A percentile compares a stretch with the other conserved stretches of the same genome.
phyloP scores from a whole-genome alignment of 2,888 invertebrate genomes.

The Harpagoxenus sublaevis region DNA sequence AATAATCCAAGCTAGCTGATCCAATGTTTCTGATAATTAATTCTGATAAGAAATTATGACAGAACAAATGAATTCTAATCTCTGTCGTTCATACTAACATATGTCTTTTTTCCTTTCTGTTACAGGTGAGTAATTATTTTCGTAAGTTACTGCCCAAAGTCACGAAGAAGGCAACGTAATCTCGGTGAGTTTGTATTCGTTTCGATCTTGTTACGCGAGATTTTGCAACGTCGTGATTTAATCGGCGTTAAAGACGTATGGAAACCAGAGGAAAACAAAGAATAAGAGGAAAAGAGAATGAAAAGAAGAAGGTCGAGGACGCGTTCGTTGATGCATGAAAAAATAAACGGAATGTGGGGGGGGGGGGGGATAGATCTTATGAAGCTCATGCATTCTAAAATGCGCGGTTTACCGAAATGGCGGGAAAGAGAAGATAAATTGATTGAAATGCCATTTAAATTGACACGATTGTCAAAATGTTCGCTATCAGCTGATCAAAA shows the following conservation, averaged over 20 bases:
- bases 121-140: conserved; percentile 74
- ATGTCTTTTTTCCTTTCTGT: conserved; percentile 68
- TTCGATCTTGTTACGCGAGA: conserved; percentile 35
- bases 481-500: conserved; percentile 71
- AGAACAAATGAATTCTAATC: neutral
- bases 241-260: neutral
- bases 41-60: neutral
- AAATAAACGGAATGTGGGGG: conserved; percentile 6
- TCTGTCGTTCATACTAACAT: neutral
- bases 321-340: neutral
- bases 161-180: conserved; percentile 5
- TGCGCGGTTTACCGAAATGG: conserved; percentile 42
- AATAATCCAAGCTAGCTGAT: conserved; percentile 22
- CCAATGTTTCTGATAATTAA: neutral
- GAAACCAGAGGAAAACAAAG: conserved; percentile 26
- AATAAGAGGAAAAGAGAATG: neutral
- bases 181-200: conserved; percentile 55
- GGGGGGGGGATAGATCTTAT: neutral
- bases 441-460: conserved; percentile 81
- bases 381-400: conserved; percentile 54
- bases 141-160: neutral
- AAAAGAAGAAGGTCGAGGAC: conserved; percentile 32
- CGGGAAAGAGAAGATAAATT: conserved; percentile 56
- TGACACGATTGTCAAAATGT: conserved; percentile 83
- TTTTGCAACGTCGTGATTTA: conserved; percentile 51